Conservation (phyloP, 1,140 invertebrate species). For the Apis florea region DNA sequence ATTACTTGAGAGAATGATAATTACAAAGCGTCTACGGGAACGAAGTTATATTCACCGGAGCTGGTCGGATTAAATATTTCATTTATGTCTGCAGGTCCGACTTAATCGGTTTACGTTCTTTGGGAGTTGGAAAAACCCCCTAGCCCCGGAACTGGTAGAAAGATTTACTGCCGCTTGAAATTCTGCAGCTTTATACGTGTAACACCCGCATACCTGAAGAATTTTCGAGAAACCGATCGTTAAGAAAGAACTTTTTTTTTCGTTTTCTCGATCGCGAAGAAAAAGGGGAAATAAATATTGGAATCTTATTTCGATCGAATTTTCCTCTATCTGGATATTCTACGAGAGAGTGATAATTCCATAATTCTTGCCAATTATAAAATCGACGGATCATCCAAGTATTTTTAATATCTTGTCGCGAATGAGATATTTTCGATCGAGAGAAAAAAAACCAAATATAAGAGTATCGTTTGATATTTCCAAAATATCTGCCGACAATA, state of each 20-base stretch:
- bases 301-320: no score
- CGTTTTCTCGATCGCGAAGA: background rate
- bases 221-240: slow-evolving; percentile 18
- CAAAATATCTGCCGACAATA: no score
- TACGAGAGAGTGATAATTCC: no score
- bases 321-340: no score
- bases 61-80: slow-evolving; percentile 46
- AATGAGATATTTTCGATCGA: no score
- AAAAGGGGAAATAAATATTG: no score
- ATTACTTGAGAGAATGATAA: slow-evolving; percentile 38
- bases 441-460: no score
- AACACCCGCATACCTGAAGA: background rate
- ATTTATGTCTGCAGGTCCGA: slow-evolving; percentile 45
- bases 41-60: slow-evolving; percentile 30
- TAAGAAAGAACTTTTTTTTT: background rate
- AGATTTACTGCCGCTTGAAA: slow-evolving; percentile 42
- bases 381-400: no score
- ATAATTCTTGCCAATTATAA: no score
- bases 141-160: slow-evolving; percentile 28
- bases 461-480: no score
- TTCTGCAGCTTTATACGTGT: slow-evolving; percentile 24
- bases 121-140: slow-evolving; percentile 44
- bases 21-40: slow-evolving; percentile 30
- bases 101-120: slow-evolving; percentile 54
- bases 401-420: no score